A percentile compares a stretch with the other conserved stretches of the same genome.
phyloP scores from a whole-genome alignment of 2,797 vertebrate species.

The Tragopan temminckii region DNA sequence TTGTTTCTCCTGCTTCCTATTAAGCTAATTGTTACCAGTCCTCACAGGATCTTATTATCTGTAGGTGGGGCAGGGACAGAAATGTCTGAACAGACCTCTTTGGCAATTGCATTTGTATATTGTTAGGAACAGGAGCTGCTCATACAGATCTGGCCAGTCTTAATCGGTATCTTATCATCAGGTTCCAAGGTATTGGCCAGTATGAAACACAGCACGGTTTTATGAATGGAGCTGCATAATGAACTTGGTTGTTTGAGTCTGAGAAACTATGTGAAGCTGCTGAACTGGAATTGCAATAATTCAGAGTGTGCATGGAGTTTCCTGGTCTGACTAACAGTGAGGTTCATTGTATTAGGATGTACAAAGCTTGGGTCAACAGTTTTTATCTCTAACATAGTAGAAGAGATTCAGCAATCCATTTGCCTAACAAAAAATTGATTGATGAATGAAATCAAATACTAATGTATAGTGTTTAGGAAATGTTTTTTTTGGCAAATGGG shows the following conservation, averaged over 20 bases:
- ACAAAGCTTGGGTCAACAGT: slow-evolving; percentile 11
- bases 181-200: background rate
- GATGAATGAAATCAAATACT: slow-evolving; percentile 46
- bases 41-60: background rate
- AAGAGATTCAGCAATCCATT: background rate
- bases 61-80: background rate
- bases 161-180: background rate
- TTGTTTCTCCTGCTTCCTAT: slow-evolving; percentile 51
- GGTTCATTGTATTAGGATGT: slow-evolving; percentile 42
- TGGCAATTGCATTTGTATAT: background rate
- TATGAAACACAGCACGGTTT: slow-evolving; percentile 5
- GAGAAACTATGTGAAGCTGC: slow-evolving; percentile 48
- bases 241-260: slow-evolving; percentile 8
- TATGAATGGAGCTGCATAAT: slow-evolving; percentile 56
- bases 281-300: slow-evolving; percentile 69
- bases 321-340: slow-evolving; percentile 58
- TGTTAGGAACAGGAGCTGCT: background rate
- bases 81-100: background rate
- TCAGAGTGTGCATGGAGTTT: slow-evolving; percentile 28
- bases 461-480: background rate
- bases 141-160: background rate
- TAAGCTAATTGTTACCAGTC: slow-evolving; percentile 43
- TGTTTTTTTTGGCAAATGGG: background rate
- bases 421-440: slow-evolving; percentile 20
- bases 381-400: slow-evolving; percentile 28